Base-by-base conservation (phyloP, 2,888 invertebrate species). In the Drosophila austrosaltans region DNA sequence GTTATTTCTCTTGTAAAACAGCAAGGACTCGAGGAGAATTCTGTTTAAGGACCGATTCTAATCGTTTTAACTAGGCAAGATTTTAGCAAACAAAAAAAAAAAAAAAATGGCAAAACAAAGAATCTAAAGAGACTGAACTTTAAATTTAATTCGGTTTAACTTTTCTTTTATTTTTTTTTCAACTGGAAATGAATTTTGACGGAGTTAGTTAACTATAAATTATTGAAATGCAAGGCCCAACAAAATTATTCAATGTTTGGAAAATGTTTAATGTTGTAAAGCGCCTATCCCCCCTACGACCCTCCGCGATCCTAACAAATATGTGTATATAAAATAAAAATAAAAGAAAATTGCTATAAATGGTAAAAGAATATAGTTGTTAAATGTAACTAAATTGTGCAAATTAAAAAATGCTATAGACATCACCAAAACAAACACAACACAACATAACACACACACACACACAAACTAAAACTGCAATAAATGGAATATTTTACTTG, bases 21-120 rank as follows among this genome's bases (percentile, higher is more conserved):
- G 90, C 91, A 92, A 81, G 92, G 91, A 80, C 86, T 92, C 48
- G 92, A 91, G 58, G 92, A 92, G 78, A 92, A 92, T 70, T 92
- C 91, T 57, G 92, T 92, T 60, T 92, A 90, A 48, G 61, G 44
- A 48, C 36, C 10, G 10, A 36, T 48, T 22, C 48, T 48, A 22
- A 53, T 53, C 39, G 22, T 48, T 44, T 36, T 54, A 58, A 44
- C 28, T 66, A 68, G 63, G 58, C 63, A 63, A 53, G 70, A 72
- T 72, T 65, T 63, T 63, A 77, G 80, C 76, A 63, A 66, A 16
- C 16, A 16, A 16, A 16, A 16, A 16, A 16, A 16, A n/a, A 16
- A 16, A 16, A 16, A 16, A 16, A 48, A 20, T 48, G 76, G 80
- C 76, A 79, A 74, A 66, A 48, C 48, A 48, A 48, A 69, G 84